Conservation (phyloP, 2,888 invertebrate species). For the Celastrina argiolus region DNA sequence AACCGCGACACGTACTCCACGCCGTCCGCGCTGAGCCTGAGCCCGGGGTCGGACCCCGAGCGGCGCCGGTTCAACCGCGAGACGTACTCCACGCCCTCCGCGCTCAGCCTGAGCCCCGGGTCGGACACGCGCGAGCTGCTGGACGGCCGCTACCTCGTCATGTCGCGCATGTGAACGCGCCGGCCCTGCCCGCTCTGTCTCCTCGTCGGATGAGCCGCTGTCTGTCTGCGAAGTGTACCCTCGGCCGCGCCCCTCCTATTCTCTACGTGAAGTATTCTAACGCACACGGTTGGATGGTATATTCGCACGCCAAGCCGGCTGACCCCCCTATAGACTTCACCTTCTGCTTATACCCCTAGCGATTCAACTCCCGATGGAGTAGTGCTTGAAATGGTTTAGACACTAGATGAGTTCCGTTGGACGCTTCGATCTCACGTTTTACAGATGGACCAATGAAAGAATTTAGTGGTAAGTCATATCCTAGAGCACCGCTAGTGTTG, state of each 20-base stretch:
- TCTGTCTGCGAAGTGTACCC: background rate
- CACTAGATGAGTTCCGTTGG: constrained; percentile 32
- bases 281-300: background rate
- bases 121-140: constrained; percentile 82
- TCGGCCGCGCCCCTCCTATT: background rate
- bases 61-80: constrained; percentile 73
- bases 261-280: background rate
- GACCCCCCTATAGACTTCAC: constrained; percentile 6
- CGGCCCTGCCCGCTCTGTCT: background rate
- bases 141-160: constrained; percentile 76
- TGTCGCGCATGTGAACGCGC: constrained; percentile 67
- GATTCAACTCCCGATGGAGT: constrained; percentile 35
- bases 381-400: constrained; percentile 10
- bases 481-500: constrained; percentile 44
- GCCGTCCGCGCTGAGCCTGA: constrained; percentile 79
- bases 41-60: constrained; percentile 79
- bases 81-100: constrained; percentile 74
- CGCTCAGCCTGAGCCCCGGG: constrained; percentile 81
- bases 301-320: constrained; percentile 32
- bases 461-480: constrained; percentile 57
- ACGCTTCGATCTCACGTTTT: constrained; percentile 51
- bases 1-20: constrained; percentile 76
- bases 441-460: constrained; percentile 67
- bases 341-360: background rate
- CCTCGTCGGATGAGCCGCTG: background rate